phyloP scores from a whole-genome alignment of 2,888 invertebrate genomes.

The Pachycephus smyrnensis region DNA sequence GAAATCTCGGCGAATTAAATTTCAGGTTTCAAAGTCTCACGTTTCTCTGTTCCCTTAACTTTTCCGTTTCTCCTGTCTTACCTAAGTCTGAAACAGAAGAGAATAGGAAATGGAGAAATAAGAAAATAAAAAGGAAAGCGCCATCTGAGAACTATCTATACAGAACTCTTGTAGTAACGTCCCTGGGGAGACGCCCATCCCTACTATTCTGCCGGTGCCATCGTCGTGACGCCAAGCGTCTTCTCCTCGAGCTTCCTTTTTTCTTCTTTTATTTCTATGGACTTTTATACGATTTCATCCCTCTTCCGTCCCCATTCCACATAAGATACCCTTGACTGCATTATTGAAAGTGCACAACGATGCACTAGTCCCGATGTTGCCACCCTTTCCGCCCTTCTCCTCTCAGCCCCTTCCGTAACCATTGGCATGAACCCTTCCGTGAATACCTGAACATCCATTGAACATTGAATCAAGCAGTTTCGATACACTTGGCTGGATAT shows the following conservation, averaged over 20 bases:
- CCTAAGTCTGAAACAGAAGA: background rate
- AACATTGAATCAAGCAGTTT: background rate
- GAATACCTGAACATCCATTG: background rate
- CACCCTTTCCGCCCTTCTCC: background rate
- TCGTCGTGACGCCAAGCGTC: background rate
- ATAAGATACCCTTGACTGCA: background rate
- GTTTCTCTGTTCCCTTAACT: background rate
- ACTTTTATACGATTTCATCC: conserved; percentile 10
- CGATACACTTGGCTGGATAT: background rate
- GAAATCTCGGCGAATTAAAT: background rate
- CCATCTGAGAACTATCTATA: background rate
- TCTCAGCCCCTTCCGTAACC: background rate
- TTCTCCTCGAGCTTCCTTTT: background rate
- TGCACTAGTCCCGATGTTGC: background rate
- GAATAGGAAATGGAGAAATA: background rate
- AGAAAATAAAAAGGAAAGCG: background rate
- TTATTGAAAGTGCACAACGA: background rate
- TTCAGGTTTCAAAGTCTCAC: background rate
- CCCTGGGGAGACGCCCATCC: background rate
- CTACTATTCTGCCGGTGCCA: background rate
- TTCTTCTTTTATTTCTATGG: conserved; percentile 5
- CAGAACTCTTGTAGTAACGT: background rate
- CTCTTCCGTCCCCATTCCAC: background rate
- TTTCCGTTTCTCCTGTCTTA: background rate
- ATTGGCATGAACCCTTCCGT: background rate